Evolutionary conservation across 2,888 invertebrate genomes (phyloP).

Genomic region (Girardia tigrina): DNA sequence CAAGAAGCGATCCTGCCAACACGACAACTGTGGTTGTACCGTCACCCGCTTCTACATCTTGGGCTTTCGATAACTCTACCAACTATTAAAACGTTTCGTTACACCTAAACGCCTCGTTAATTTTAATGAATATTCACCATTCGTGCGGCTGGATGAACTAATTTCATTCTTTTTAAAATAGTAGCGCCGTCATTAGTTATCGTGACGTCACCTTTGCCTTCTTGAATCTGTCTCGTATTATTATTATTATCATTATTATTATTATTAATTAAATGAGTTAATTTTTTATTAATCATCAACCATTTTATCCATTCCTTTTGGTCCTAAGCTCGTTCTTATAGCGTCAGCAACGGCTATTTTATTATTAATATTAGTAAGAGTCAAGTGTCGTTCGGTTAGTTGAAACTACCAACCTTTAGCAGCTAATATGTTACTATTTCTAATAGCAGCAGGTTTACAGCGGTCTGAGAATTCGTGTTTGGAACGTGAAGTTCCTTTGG

Average conservation of each 20-base stretch:
- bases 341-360: constrained; percentile 88
- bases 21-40: constrained; percentile 97
- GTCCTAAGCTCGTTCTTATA: constrained; percentile 90
- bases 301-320: constrained; percentile 99
- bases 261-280: background rate
- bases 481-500: constrained; percentile 27
- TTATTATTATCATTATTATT: too few relatives aligned
- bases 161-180: constrained; percentile 94
- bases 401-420: constrained; percentile 67
- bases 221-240: constrained; percentile 60
- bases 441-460: constrained; percentile 77
- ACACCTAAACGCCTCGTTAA: background rate
- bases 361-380: constrained; percentile 34
- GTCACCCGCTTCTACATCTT: constrained; percentile 96
- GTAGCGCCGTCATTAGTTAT: constrained; percentile 99
- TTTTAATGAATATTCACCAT: constrained; percentile 53
- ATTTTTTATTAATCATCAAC: constrained; percentile 52
- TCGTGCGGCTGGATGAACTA: constrained; percentile 92
- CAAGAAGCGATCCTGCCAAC: constrained; percentile 82
- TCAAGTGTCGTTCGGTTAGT: background rate
- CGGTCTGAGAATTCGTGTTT: constrained; percentile 52
- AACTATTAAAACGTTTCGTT: constrained; percentile 55
- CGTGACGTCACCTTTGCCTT: constrained; percentile 88
- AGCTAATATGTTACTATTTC: constrained; percentile 85
- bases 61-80: constrained; percentile 91